Percentiles rank a stretch among this genome's conserved stretches.
Conservation (phyloP, 2,888 invertebrate genomes). For the Lithodes maja region DNA sequence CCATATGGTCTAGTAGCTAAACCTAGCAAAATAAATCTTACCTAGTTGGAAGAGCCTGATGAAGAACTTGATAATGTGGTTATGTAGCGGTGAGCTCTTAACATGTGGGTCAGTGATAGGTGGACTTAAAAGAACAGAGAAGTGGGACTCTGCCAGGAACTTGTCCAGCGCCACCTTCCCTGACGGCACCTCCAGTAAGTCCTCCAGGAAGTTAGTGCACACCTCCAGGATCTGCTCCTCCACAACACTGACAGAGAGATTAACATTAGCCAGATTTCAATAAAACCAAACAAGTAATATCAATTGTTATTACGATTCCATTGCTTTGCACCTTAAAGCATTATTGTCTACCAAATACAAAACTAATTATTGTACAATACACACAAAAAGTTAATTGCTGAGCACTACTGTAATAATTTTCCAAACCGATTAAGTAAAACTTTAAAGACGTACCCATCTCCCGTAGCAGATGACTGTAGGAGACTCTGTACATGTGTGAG, state of each 20-base stretch:
- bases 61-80: conserved; percentile 84
- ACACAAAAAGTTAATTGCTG: too few species aligned
- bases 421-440: too few species aligned
- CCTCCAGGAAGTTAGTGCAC: conserved; percentile 89
- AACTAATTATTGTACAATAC: too few species aligned
- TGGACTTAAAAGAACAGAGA: conserved; percentile 87
- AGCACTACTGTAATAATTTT: too few species aligned
- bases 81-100: conserved; percentile 71
- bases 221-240: conserved; percentile 81
- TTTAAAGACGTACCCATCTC: conserved; percentile 54
- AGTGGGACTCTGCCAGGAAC: conserved; percentile 81
- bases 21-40: conserved; percentile 71
- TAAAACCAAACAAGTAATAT: too few species aligned
- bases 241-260: conserved; percentile 75
- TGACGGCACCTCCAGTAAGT: conserved; percentile 86
- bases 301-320: too few species aligned
- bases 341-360: too few species aligned
- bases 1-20: too few species aligned
- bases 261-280: too few species aligned
- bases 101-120: conserved; percentile 79
- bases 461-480: conserved; percentile 58
- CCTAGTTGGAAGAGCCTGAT: conserved; percentile 81
- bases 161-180: conserved; percentile 88
- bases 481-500: conserved; percentile 64
- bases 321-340: too few species aligned